These are phyloP conservation scores for Leptinotarsa defecta DNA, from an alignment of 1,140 invertebrate genomes.

Conservation along the genomic window DNA sequence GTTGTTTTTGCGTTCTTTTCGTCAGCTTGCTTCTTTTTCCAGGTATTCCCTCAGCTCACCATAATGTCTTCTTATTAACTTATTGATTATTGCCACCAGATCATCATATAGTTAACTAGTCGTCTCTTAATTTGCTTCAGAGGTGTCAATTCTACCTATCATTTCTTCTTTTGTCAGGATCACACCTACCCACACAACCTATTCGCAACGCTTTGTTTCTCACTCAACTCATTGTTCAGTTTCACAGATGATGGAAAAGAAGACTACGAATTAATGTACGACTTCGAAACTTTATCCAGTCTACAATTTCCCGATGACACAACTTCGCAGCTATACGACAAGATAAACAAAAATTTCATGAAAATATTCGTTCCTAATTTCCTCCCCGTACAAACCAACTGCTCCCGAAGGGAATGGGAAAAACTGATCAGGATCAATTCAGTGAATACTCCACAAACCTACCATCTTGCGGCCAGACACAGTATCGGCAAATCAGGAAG, in stretches of 20 bases:
- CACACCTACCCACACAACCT: background rate
- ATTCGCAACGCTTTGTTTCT: background rate
- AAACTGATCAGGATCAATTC: conserved; percentile 67
- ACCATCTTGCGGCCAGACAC: conserved; percentile 50
- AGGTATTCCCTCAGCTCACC: too few species aligned
- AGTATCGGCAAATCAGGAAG: conserved; percentile 48
- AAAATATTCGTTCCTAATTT: conserved; percentile 69
- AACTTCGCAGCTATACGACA: conserved; percentile 62
- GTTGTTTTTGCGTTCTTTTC: too few species aligned
- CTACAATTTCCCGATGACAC: conserved; percentile 60
- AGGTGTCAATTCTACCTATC: too few species aligned
- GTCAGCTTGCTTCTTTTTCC: too few species aligned
- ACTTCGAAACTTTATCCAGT: conserved; percentile 50
- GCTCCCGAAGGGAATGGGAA: conserved; percentile 70
- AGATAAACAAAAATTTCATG: conserved; percentile 65
- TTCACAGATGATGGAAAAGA: conserved; percentile 36
- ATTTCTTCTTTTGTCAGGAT: too few species aligned
- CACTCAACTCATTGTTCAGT: background rate
- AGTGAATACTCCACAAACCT: conserved; percentile 32
- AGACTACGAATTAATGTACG: conserved; percentile 45
- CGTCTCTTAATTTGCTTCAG: too few species aligned
- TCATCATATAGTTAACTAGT: too few species aligned
- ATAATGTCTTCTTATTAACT: too few species aligned
- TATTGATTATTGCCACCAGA: too few species aligned
- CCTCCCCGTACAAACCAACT: conserved; percentile 70